A percentile compares a stretch with the other conserved stretches of the same genome.
Conservation (phyloP, 2,888 invertebrate genomes). For the Cephus spinipes region DNA sequence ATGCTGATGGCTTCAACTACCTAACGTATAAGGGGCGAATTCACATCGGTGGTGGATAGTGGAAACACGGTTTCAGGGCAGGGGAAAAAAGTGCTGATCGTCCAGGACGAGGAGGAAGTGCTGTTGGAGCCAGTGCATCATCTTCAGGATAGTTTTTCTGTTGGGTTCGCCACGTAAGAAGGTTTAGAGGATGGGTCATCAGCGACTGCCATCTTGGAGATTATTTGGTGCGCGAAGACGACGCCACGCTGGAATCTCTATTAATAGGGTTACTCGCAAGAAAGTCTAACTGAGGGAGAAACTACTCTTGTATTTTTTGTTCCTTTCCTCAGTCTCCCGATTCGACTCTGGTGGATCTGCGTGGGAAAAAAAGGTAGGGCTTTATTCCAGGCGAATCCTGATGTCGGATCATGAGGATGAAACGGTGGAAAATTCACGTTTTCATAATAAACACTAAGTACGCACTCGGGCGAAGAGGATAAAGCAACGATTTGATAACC, state of each 20-base stretch:
- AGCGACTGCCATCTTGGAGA: background rate
- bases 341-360: background rate
- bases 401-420: background rate
- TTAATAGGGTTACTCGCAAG: background rate
- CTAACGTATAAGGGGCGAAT: background rate
- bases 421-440: background rate
- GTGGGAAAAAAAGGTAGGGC: background rate
- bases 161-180: constrained; percentile 8
- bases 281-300: background rate
- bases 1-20: background rate
- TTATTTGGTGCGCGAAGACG: constrained; percentile 3
- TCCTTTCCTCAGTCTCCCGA: background rate
- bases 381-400: background rate
- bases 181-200: constrained; percentile 11
- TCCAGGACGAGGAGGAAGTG: background rate
- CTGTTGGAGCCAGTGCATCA: constrained; percentile 5
- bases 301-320: background rate
- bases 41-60: background rate
- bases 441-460: background rate
- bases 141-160: constrained; percentile 12
- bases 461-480: background rate
- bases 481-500: background rate
- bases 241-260: constrained; percentile 1
- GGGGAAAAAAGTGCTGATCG: constrained; percentile 13
- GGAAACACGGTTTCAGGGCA: background rate